These are phyloP conservation scores for Strigamia maritima DNA, from an alignment of 2,888 invertebrate genomes.

Conservation along the genomic window DNA sequence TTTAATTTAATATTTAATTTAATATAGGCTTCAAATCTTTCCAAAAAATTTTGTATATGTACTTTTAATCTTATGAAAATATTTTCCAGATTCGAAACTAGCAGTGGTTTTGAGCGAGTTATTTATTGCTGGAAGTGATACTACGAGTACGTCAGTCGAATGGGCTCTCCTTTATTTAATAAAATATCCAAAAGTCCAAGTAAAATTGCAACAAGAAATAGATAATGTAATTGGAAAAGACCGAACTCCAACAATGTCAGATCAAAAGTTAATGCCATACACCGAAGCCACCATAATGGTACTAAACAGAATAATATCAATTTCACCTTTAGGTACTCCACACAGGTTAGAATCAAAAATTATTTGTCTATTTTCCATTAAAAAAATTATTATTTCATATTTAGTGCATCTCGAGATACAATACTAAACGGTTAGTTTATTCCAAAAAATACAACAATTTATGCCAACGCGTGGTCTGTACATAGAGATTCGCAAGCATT, in stretches of 20 bases:
- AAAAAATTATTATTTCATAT: background rate
- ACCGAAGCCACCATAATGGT: constrained; percentile 6
- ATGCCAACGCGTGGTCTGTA: constrained; percentile 1
- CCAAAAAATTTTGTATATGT: too few species aligned
- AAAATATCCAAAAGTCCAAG: constrained; percentile 2
- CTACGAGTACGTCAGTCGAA: background rate
- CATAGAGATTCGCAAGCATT: constrained; percentile 31
- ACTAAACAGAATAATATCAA: background rate
- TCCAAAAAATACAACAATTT: constrained; percentile 32
- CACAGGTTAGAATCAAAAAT: background rate
- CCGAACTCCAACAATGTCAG: background rate
- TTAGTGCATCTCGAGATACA: background rate
- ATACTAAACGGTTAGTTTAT: background rate
- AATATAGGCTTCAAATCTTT: too few species aligned
- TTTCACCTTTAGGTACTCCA: background rate
- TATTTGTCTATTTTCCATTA: background rate
- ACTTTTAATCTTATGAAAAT: too few species aligned
- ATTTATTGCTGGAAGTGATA: constrained; percentile 5
- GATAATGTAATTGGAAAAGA: constrained; percentile 18
- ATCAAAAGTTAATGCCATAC: constrained; percentile 22
- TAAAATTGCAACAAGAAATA: background rate
- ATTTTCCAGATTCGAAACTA: too few species aligned
- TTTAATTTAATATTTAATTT: too few species aligned
- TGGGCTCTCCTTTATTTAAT: background rate
- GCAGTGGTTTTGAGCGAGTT: background rate